Percentiles rank a stretch among this genome's conserved stretches.
Conservation (phyloP, 2,888 invertebrate species). For the Eilema griseolum region DNA sequence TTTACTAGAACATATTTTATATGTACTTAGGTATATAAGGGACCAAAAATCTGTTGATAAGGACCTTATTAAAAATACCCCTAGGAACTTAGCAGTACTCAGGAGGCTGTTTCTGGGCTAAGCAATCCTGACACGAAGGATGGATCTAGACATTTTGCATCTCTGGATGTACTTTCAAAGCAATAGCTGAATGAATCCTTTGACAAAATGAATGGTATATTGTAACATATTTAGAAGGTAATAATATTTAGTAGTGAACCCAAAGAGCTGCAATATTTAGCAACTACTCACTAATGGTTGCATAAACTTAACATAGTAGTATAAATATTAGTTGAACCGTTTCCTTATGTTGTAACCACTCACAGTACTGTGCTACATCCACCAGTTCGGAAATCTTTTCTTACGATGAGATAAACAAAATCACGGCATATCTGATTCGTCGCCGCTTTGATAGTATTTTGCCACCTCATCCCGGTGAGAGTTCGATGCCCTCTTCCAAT, state of each 20-base stretch:
- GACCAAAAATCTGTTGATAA: no score
- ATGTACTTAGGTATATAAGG: no score
- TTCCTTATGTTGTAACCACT: conserved; percentile 31
- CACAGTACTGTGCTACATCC: not conserved
- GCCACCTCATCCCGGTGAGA: not conserved
- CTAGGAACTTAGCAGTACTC: not conserved
- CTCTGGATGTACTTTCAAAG: no score
- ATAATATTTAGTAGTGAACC: conserved; percentile 12
- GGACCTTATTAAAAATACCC: no score
- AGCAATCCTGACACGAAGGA: not conserved
- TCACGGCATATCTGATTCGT: not conserved
- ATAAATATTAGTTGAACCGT: conserved; percentile 25
- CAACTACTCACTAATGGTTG: conserved; percentile 18
- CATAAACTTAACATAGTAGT: conserved; percentile 38
- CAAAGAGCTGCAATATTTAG: not conserved
- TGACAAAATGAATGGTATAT: not conserved
- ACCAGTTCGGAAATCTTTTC: not conserved
- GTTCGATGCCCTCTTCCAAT: not conserved
- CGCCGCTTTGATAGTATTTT: conserved; percentile 1
- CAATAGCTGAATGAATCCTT: not conserved
- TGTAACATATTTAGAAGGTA: not conserved
- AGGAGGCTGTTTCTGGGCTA: not conserved
- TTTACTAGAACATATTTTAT: no score
- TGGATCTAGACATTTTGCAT: not conserved
- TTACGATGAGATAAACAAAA: not conserved